These are phyloP conservation scores for Pyrrhosoma nymphula DNA, from an alignment of 2,888 invertebrate species.

Conservation along the genomic window DNA sequence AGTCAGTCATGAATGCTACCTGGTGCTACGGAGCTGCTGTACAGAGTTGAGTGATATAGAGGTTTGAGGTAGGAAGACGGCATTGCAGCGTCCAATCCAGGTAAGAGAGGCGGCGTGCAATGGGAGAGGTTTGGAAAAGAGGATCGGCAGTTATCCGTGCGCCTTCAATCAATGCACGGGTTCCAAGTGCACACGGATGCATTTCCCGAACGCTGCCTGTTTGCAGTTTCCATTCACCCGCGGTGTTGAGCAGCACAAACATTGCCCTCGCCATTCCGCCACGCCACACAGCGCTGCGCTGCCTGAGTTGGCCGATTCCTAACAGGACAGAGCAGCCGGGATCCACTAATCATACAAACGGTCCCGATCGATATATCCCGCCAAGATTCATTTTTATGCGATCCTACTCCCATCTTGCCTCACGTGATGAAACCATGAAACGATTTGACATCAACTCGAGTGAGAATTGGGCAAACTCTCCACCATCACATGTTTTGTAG, in stretches of 20 bases:
- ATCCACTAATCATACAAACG: not conserved
- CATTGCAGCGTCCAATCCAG: not conserved
- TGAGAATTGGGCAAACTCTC: too few species aligned
- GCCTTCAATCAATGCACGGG: not conserved
- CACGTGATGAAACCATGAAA: too few species aligned
- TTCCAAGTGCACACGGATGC: constrained; percentile 39
- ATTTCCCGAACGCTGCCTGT: constrained; percentile 17
- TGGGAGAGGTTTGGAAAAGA: not conserved
- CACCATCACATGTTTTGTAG: too few species aligned
- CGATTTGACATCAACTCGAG: too few species aligned
- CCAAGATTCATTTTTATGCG: not conserved
- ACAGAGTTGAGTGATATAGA: too few species aligned
- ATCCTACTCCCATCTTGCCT: not conserved
- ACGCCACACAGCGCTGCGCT: not conserved
- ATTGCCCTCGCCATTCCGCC: not conserved
- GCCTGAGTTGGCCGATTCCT: not conserved
- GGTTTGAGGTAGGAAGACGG: not conserved
- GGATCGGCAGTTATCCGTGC: not conserved
- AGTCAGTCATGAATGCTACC: too few species aligned
- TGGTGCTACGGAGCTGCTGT: too few species aligned
- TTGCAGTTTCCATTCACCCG: constrained; percentile 50
- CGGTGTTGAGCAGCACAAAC: constrained; percentile 8
- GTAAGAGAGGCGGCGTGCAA: not conserved
- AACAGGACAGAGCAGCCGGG: not conserved
- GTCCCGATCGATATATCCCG: not conserved